Evolutionary conservation across 1,140 invertebrate genomes (phyloP).

Genomic region (Lasaia peninsularis): DNA sequence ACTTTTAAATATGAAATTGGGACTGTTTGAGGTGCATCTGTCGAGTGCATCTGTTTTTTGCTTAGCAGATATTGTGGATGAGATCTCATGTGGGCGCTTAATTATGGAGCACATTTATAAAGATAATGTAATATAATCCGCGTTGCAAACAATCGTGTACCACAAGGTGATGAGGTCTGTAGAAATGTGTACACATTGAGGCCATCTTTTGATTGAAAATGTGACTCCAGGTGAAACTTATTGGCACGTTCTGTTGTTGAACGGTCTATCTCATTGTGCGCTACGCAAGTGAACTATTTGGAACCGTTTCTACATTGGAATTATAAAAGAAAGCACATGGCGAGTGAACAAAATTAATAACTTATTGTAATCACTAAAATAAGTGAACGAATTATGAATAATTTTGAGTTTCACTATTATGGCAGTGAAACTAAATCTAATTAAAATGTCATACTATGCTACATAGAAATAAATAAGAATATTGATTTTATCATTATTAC

Average conservation of each 20-base stretch:
- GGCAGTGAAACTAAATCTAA: too few species aligned
- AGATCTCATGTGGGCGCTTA: constrained; percentile 67
- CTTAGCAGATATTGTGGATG: constrained; percentile 39
- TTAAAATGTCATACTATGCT: too few species aligned
- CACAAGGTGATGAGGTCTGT: constrained; percentile 54
- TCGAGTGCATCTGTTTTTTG: constrained; percentile 59
- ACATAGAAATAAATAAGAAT: too few species aligned
- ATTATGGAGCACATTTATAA: constrained; percentile 66
- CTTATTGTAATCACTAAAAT: too few species aligned
- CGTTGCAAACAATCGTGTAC: constrained; percentile 57
- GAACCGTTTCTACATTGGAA: too few species aligned
- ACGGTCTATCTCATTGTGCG: not conserved
- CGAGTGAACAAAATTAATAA: too few species aligned
- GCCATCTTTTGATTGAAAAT: constrained; percentile 39
- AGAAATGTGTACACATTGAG: constrained; percentile 43
- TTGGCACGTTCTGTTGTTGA: constrained; percentile 52
- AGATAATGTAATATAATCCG: constrained; percentile 74
- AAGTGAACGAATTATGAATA: too few species aligned
- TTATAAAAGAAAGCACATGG: too few species aligned
- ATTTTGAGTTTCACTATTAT: too few species aligned
- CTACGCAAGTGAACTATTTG: too few species aligned
- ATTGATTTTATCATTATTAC: too few species aligned
- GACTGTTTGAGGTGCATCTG: constrained; percentile 68
- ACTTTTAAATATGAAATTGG: constrained; percentile 66
- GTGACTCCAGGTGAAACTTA: constrained; percentile 47